Evolutionary conservation across 2,113 vertebrate genomes (phyloP), one percentile per base, ranked within the genome.

Genomic region (Hypomesus transpacificus): DNA sequence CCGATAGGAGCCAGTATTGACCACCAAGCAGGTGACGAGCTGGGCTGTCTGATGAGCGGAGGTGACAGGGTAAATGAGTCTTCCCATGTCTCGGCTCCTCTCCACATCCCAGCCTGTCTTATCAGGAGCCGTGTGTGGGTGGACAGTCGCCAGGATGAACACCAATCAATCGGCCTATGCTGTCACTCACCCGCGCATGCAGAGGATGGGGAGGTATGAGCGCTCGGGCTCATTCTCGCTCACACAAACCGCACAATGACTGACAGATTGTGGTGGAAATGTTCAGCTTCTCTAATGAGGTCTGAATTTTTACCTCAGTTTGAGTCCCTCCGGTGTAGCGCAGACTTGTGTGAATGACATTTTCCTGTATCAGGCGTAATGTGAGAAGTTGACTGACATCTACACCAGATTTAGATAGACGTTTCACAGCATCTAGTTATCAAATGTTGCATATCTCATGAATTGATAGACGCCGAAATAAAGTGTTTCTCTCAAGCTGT

Each of bases 41-140:
- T 20, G 66, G 31, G 56, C 26, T 31, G n/a, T 46, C 39, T 80
- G 79, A 81, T 85, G 74, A 85, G 83, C 84, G 79, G 75, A 75
- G 63, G 66, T 85, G 82, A 84, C 77, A 82, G 34, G 39, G 13
- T 9, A 22, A 16, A 65, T 11, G 5, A 21, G 18, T 14, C 3
- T 3, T 22, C n/a, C 21, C 16, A 1, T 72, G 67, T 70, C 65
- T 61, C 5, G 14, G 14, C 71, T 59, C 64, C 17, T 60, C 58
- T 52, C 53, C 75, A 60, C 28, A 68, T 46, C 31, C n/a, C 62
- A 39, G 6, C 60, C 14, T 28, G 26, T 31, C 64, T 75, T 53
- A 74, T 71, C 65, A 69, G 59, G 65, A 78, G 74, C 28, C 58
- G 80, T 68, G 73, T 72, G 71, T 71, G 75, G 57, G 69, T 52